Evolutionary conservation across 2,797 vertebrate species (phyloP).

Genomic region (Pelochelys cantorii): DNA sequence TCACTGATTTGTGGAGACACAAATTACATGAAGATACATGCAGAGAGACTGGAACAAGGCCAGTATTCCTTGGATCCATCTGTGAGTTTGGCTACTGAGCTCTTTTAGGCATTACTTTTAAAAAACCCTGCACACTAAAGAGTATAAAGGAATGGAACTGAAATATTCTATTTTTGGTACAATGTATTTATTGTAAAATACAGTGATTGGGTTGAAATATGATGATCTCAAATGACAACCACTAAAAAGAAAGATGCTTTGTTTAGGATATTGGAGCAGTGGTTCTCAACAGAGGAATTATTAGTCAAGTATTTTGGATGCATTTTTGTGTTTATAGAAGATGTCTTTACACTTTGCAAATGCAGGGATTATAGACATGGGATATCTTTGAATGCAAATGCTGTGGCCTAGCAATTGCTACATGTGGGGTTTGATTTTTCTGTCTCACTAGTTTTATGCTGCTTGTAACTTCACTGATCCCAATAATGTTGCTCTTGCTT

Average conservation of each 20-base stretch:
- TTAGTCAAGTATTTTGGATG: background rate
- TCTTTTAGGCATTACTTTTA: constrained; percentile 8
- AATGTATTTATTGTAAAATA: background rate
- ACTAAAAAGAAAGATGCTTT: background rate
- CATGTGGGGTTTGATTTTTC: background rate
- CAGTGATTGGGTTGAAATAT: background rate
- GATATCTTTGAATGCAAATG: background rate
- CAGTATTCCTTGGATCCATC: constrained; percentile 14
- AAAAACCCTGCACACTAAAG: background rate
- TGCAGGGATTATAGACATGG: background rate
- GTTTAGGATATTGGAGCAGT: background rate
- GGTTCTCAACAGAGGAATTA: background rate
- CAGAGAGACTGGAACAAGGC: background rate
- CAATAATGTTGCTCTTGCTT: background rate
- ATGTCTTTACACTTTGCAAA: background rate
- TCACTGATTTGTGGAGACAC: constrained; percentile 3
- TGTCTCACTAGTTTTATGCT: background rate
- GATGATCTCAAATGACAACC: background rate
- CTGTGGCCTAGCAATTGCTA: background rate
- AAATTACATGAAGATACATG: constrained; percentile 31
- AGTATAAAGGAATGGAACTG: constrained; percentile 23
- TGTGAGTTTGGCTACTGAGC: constrained; percentile 27
- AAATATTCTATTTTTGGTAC: background rate
- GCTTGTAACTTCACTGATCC: background rate
- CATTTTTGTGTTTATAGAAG: background rate